A percentile compares a stretch with the other conserved stretches of the same genome.
Conservation (phyloP, 92 coral and sea anemone genomes). For the Epizoanthus stellaris region DNA sequence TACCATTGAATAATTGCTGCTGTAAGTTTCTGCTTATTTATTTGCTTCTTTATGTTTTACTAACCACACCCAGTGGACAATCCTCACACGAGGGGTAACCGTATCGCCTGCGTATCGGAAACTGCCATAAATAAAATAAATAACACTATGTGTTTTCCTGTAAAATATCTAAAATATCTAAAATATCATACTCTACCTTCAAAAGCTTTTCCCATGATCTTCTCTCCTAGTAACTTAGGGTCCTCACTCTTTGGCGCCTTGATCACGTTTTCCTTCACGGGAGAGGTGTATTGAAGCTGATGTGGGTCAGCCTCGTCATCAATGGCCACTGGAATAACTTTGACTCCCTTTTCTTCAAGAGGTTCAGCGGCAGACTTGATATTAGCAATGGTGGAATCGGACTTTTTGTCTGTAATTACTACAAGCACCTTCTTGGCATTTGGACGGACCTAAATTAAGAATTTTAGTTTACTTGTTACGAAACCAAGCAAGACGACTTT, state of each 20-base stretch:
- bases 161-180: background rate
- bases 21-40: no score
- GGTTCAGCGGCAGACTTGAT: constrained; percentile 33
- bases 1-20: no score
- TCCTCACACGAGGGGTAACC: background rate
- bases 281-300: constrained; percentile 41
- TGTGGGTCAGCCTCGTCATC: constrained; percentile 42
- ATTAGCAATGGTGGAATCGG: constrained; percentile 19
- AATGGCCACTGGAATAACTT: constrained; percentile 26
- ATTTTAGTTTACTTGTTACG: no score
- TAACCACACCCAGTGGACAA: no score
- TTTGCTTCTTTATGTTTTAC: no score
- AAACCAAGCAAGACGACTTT: no score
- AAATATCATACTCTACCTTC: constrained; percentile 9
- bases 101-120: background rate
- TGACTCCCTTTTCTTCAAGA: constrained; percentile 48
- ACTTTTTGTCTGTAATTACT: constrained; percentile 44
- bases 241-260: constrained; percentile 30
- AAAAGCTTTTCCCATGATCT: constrained; percentile 25
- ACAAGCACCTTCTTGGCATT: constrained; percentile 49
- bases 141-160: background rate
- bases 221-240: constrained; percentile 34
- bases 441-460: constrained; percentile 18
- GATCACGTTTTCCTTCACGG: constrained; percentile 30
- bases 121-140: background rate